These are phyloP conservation scores for Lymantria dispar DNA, from an alignment of 2,888 invertebrate genomes.

Conservation along the genomic window DNA sequence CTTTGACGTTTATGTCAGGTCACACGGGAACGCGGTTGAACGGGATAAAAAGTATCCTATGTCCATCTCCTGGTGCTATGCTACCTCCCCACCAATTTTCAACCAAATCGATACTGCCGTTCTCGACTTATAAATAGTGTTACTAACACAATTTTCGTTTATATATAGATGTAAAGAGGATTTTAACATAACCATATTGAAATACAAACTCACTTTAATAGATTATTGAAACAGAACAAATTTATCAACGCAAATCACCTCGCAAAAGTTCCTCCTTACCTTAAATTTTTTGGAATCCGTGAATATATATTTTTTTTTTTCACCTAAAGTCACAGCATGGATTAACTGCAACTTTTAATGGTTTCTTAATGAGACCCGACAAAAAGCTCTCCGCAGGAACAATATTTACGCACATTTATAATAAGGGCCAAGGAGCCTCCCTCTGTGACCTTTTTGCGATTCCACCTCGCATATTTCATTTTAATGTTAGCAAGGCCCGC, in stretches of 20 bases:
- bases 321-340: constrained; percentile 12
- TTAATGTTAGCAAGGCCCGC: constrained; percentile 38
- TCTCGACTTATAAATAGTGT: too few relatives aligned
- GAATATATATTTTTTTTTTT: constrained; percentile 1
- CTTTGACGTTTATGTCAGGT: too few relatives aligned
- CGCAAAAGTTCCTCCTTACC: neutral
- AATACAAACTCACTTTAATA: neutral
- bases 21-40: too few relatives aligned
- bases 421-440: constrained; percentile 42
- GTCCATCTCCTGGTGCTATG: too few relatives aligned
- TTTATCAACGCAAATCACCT: neutral
- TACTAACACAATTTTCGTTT: too few relatives aligned
- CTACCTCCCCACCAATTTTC: too few relatives aligned
- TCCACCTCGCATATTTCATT: constrained; percentile 56
- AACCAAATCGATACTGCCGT: too few relatives aligned
- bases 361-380: constrained; percentile 63
- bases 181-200: too few relatives aligned
- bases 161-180: too few relatives aligned
- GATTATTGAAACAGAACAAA: too few relatives aligned
- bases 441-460: constrained; percentile 37
- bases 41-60: too few relatives aligned
- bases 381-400: constrained; percentile 50
- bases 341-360: constrained; percentile 52
- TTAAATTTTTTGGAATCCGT: neutral
- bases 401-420: constrained; percentile 67